Percentiles rank a stretch among this genome's conserved stretches.
Conservation (phyloP, 2,113 vertebrate species). For the Onychostoma macrolepis region DNA sequence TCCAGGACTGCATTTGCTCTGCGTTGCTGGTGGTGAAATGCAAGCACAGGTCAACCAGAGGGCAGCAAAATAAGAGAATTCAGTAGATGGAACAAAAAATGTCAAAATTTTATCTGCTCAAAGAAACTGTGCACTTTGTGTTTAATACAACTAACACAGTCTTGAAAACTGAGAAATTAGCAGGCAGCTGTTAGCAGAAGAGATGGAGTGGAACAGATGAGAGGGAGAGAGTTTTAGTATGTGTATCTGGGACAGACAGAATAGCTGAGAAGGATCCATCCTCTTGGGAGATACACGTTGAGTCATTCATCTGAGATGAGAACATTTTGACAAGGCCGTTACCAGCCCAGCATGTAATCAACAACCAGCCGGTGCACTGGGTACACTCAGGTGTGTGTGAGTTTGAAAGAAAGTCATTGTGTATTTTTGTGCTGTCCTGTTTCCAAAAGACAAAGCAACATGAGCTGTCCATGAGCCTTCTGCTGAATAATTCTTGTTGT, state of each 20-base stretch:
- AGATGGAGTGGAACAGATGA: not conserved
- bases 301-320: constrained; percentile 47
- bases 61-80: not conserved
- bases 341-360: constrained; percentile 51
- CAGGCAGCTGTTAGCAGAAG: constrained; percentile 7
- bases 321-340: constrained; percentile 35
- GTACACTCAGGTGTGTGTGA: not conserved
- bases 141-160: not conserved
- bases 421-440: not conserved
- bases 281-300: constrained; percentile 49
- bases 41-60: not conserved
- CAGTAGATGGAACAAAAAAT: not conserved
- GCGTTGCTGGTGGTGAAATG: constrained; percentile 75
- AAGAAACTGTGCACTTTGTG: not conserved
- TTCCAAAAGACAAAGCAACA: constrained; percentile 4
- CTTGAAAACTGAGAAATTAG: not conserved
- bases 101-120: not conserved
- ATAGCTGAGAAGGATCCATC: constrained; percentile 41
- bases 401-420: not conserved
- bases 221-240: not conserved
- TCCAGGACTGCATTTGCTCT: constrained; percentile 99
- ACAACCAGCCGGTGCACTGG: constrained; percentile 23
- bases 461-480: not conserved
- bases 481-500: not conserved
- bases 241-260: constrained; percentile 55